These are phyloP conservation scores for Carassius carassius DNA, from an alignment of 2,113 vertebrate species.

Conservation along the genomic window DNA sequence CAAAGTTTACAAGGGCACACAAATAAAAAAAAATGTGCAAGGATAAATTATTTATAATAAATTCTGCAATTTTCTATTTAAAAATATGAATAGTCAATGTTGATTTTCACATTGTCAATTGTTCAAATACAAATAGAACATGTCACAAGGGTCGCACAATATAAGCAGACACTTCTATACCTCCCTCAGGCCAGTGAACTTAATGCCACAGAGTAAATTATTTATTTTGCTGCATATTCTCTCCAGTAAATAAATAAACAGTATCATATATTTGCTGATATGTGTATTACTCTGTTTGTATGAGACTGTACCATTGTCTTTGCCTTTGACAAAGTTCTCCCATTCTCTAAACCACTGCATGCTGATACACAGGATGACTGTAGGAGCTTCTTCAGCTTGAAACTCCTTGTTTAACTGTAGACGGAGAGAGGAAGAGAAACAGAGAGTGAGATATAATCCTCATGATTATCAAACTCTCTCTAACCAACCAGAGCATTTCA, in stretches of 20 bases:
- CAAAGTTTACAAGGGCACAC: neutral
- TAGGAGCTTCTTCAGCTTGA: constrained; percentile 93
- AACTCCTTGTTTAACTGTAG: constrained; percentile 95
- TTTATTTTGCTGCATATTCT: neutral
- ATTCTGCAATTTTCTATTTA: neutral
- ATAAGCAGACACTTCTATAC: neutral
- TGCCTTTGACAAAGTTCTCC: constrained; percentile 97
- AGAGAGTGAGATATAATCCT: neutral
- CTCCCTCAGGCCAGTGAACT: neutral
- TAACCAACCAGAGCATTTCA: neutral
- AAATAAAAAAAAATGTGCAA: neutral
- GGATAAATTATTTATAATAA: neutral
- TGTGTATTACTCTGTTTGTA: neutral
- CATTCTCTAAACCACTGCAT: constrained; percentile 99
- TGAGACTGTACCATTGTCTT: constrained; percentile 85
- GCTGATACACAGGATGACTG: constrained; percentile 93
- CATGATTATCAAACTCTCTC: neutral
- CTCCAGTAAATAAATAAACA: neutral
- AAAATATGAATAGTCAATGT: neutral
- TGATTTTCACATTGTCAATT: neutral
- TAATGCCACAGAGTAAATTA: neutral
- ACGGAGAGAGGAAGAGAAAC: neutral
- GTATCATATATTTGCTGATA: neutral
- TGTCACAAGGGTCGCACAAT: neutral
- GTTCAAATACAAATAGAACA: neutral